These are phyloP conservation scores for Eurystomus gularis DNA, from an alignment of 2,113 vertebrate genomes.

Conservation along the genomic window DNA sequence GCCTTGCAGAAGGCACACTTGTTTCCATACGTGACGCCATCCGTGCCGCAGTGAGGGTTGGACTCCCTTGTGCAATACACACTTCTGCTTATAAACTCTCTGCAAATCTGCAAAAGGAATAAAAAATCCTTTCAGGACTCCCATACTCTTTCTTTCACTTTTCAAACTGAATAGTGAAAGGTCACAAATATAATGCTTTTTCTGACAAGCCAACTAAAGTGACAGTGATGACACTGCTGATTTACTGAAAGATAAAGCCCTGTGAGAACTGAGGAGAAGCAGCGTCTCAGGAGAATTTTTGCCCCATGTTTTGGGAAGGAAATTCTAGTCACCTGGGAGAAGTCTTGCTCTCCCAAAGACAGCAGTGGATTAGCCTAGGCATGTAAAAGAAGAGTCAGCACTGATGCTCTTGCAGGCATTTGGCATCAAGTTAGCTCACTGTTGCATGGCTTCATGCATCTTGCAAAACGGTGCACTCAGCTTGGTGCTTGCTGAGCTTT, in stretches of 20 bases:
- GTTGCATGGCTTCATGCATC: neutral
- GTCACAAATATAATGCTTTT: neutral
- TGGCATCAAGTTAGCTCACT: neutral
- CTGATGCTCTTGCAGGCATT: neutral
- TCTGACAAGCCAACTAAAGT: neutral
- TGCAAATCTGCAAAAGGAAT: slow-evolving; percentile 63
- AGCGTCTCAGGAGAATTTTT: neutral
- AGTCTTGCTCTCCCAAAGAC: neutral
- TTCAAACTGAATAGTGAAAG: neutral
- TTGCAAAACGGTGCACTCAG: neutral
- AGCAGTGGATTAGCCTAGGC: neutral
- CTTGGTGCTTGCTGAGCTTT: neutral
- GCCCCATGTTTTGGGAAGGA: neutral
- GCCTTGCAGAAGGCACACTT: slow-evolving; percentile 78
- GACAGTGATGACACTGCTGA: neutral
- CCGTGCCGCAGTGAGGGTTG: slow-evolving; percentile 74
- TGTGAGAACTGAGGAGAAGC: neutral
- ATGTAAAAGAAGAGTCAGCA: neutral
- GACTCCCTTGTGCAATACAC: slow-evolving; percentile 76
- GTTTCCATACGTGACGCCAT: slow-evolving; percentile 74
- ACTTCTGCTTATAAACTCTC: slow-evolving; percentile 59
- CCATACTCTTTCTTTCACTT: neutral
- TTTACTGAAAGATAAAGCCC: neutral
- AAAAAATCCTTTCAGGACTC: neutral
- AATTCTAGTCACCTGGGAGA: neutral